Conservation (phyloP, 92 coral and sea anemone genomes). For the Porites lobata region DNA sequence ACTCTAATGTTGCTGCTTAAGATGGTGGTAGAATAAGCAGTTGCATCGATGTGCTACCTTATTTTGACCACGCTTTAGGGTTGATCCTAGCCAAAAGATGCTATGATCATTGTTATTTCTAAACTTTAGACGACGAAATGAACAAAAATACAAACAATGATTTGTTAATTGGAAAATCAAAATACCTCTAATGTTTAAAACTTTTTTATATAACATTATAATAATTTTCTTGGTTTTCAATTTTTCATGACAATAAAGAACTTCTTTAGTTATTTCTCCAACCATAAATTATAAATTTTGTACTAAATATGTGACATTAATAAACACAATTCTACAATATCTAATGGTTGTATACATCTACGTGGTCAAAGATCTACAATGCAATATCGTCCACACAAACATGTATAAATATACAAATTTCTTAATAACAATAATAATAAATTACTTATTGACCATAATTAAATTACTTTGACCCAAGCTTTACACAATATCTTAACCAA, state of each 20-base stretch:
- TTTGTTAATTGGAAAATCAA: neutral
- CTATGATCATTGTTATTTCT: neutral
- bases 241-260: neutral
- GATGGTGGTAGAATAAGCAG: neutral
- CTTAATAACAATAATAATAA: neutral
- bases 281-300: neutral
- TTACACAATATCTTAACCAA: neutral
- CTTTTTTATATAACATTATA: neutral
- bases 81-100: too few relatives aligned
- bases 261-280: neutral
- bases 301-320: neutral
- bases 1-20: neutral
- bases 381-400: neutral
- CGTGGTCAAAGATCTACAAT: neutral
- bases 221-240: neutral
- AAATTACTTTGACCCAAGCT: slow-evolving; percentile 14
- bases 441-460: neutral
- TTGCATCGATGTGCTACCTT: too few relatives aligned
- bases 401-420: slow-evolving; percentile 16
- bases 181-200: neutral
- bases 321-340: neutral
- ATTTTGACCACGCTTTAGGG: too few relatives aligned
- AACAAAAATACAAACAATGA: neutral
- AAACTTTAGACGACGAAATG: neutral
- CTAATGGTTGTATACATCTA: neutral